These are phyloP conservation scores for Heterocephalus glaber DNA, from an alignment of 2,113 vertebrate genomes.

Conservation along the genomic window DNA sequence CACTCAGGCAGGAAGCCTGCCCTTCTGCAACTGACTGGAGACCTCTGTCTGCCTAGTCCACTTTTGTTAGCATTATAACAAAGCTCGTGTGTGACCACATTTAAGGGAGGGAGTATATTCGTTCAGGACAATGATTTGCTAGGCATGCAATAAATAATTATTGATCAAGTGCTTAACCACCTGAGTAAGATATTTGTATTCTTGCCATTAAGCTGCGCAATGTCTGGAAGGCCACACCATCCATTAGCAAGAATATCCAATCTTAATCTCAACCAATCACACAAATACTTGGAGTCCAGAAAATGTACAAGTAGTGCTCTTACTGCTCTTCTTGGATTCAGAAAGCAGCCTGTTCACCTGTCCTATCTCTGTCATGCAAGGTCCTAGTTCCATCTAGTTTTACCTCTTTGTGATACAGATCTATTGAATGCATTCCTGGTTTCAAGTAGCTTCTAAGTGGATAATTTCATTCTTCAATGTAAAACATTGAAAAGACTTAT, in stretches of 20 bases:
- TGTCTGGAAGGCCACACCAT: neutral
- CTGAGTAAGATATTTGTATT: slow-evolving; percentile 62
- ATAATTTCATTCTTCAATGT: neutral
- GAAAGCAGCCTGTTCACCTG: neutral
- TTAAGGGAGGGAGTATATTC: neutral
- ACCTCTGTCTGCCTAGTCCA: neutral
- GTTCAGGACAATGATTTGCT: slow-evolving; percentile 49
- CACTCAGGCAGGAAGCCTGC: neutral
- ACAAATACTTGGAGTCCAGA: neutral
- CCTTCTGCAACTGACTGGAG: neutral
- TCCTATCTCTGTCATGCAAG: neutral
- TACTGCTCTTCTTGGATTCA: neutral
- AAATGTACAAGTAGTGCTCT: neutral
- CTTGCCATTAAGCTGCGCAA: neutral
- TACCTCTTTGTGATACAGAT: neutral
- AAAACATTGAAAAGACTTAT: neutral
- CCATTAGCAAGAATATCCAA: neutral
- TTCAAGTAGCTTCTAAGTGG: neutral
- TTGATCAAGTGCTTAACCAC: slow-evolving; percentile 49
- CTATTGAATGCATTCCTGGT: neutral
- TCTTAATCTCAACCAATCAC: neutral
- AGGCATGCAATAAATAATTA: slow-evolving; percentile 51
- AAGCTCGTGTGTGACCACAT: neutral
- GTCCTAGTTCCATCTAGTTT: neutral
- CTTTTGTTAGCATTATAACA: neutral